Percentiles rank a stretch among this genome's conserved stretches.
phyloP scores from a whole-genome alignment of 2,113 vertebrate species.

The Syrrhaptes paradoxus region DNA sequence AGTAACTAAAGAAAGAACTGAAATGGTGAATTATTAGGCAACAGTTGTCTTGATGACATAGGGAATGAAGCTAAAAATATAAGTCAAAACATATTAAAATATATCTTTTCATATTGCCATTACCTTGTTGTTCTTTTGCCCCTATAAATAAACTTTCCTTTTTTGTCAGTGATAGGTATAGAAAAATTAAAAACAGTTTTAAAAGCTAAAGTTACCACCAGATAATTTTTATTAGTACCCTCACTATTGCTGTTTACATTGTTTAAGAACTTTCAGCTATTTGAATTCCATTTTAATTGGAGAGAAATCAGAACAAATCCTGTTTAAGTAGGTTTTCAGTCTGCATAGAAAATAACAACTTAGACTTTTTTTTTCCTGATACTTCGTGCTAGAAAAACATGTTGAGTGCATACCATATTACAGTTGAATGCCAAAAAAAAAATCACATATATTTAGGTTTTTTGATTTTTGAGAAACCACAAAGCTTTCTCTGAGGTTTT shows the following conservation, averaged over 20 bases:
- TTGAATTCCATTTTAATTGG: slow-evolving; percentile 32
- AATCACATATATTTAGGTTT: neutral
- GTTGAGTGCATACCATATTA: neutral
- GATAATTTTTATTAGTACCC: slow-evolving; percentile 13
- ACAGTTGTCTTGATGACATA: neutral
- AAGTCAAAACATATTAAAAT: neutral
- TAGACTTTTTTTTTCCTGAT: neutral
- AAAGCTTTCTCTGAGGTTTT: neutral
- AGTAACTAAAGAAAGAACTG: neutral
- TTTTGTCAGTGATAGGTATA: neutral
- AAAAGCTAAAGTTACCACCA: slow-evolving; percentile 39
- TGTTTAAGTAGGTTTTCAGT: neutral
- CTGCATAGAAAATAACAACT: neutral
- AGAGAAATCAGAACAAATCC: slow-evolving; percentile 36
- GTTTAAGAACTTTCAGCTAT: slow-evolving; percentile 3
- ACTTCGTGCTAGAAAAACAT: neutral
- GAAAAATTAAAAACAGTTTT: slow-evolving; percentile 42
- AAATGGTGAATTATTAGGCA: neutral
- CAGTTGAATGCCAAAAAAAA: neutral
- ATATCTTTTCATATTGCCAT: neutral
- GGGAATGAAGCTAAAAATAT: neutral
- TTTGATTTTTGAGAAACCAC: neutral
- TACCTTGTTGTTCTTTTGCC: neutral
- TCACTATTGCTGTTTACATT: slow-evolving; percentile 36
- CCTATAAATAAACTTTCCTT: neutral